Base-by-base conservation (phyloP, 2,888 invertebrate genomes). In the Luffia ferchaultella region DNA sequence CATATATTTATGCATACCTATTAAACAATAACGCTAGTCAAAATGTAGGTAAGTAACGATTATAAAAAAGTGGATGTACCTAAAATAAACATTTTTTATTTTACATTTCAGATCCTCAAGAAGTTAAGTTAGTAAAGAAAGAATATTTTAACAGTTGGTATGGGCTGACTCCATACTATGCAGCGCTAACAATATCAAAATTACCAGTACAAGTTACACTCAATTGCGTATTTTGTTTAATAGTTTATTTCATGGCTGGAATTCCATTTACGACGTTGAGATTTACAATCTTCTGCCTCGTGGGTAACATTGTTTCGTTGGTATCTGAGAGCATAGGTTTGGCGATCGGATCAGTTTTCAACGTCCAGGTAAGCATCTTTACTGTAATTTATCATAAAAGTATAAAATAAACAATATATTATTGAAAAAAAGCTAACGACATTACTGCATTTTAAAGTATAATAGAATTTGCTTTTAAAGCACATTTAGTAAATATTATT, bases 311-410 rank as follows among this genome's bases (percentile, higher is more conserved):
- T 50, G 89, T 91, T 7, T 90, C 92, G 0, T 73, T 94, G 42
- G 90, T 90, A 0, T 89, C 93, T 16, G 94, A 94, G 66, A 91
- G 92, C 30, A 85, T 93, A 66, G 94, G 93, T 0, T 65, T 93
- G 53, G 87, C 92, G 0, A 91, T 94, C 59, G 93, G 93, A 49
- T 87, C 90, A 2, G 73, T 88, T 9, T 90, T 90, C 57, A 89
- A 80, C 63, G 84, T 90, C 50, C 86, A 87, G 58, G 90, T 90
- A 63, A 83, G 86, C 76, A 52, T 48, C 30, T 40, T 19, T 50
- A 3, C 20, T 45, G 40, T 20, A 46, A 7, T 41, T 2, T 16
- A 19, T 52, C 48, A 19, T 1, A 19, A 45, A 16, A 18, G 9
- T 18, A 40, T 18, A 48, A 42, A 47, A 18, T 20, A 30, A 30